Conservation (phyloP, 1,140 invertebrate species). For the Lepidurus arcticus region DNA sequence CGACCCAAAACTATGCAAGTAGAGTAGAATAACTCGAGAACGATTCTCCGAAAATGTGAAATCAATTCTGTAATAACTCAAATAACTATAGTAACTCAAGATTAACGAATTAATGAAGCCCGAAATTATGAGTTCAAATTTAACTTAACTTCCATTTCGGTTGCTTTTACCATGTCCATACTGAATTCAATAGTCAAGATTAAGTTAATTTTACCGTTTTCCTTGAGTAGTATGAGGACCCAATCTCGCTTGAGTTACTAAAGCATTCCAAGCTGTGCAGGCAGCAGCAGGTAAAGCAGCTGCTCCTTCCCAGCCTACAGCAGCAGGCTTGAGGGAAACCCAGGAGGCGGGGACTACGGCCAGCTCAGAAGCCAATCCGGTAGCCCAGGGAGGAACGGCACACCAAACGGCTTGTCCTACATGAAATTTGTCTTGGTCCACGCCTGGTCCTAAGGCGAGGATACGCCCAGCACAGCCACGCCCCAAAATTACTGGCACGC, state of each 20-base stretch:
- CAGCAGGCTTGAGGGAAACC: constrained; percentile 58
- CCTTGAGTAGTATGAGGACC: constrained; percentile 50
- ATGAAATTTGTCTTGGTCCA: constrained; percentile 50
- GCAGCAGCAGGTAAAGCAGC: constrained; percentile 65
- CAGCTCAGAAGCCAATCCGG: constrained; percentile 31
- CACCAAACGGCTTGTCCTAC: constrained; percentile 61
- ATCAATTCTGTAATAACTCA: too few species aligned
- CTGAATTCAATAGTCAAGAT: too few species aligned
- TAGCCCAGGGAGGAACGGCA: constrained; percentile 46
- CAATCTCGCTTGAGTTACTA: constrained; percentile 52
- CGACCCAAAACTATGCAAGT: too few species aligned
- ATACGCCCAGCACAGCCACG: constrained; percentile 63
- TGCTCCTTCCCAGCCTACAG: constrained; percentile 60
- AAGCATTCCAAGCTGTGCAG: constrained; percentile 58
- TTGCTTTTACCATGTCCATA: too few species aligned
- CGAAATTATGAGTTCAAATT: too few species aligned
- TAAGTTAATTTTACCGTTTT: constrained; percentile 49
- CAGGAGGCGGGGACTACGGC: constrained; percentile 38
- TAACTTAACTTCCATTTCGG: too few species aligned
- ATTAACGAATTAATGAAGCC: too few species aligned
- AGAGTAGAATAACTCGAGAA: too few species aligned
- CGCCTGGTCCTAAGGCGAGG: constrained; percentile 56
- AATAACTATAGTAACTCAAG: too few species aligned
- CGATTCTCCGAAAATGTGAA: too few species aligned
- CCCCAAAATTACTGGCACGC: constrained; percentile 58